A percentile compares a stretch with the other conserved stretches of the same genome.
Conservation (phyloP, 2,888 invertebrate species). For the Dione vanillae region DNA sequence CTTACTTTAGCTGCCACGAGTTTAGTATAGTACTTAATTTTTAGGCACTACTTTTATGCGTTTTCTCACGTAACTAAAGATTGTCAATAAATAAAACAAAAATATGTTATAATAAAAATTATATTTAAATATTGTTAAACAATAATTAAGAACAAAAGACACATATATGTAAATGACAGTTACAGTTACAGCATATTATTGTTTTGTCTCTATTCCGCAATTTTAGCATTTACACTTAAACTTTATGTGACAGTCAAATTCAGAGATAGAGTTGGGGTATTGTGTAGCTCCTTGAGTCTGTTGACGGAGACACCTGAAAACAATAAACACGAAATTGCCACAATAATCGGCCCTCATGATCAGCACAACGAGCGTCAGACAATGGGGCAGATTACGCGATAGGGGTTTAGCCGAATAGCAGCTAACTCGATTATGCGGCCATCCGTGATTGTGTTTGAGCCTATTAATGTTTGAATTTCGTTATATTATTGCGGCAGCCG, state of each 20-base stretch:
- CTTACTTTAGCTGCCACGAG: slow-evolving; percentile 63
- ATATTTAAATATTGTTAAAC: neutral
- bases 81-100: neutral
- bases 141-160: neutral
- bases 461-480: slow-evolving; percentile 84
- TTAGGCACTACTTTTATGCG: slow-evolving; percentile 43
- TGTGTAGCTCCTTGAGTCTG: slow-evolving; percentile 64
- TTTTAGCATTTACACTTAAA: slow-evolving; percentile 13
- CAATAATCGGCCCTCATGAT: slow-evolving; percentile 82
- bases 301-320: slow-evolving; percentile 78
- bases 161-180: too few relatives aligned
- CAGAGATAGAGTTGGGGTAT: slow-evolving; percentile 60
- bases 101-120: neutral
- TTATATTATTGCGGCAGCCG: slow-evolving; percentile 79
- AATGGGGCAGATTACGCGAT: slow-evolving; percentile 81
- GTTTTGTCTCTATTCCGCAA: neutral
- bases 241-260: slow-evolving; percentile 60
- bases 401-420: slow-evolving; percentile 82
- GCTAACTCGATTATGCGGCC: slow-evolving; percentile 83
- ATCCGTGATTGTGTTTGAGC: slow-evolving; percentile 83
- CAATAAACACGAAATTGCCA: slow-evolving; percentile 81
- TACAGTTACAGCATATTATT: too few relatives aligned
- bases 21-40: slow-evolving; percentile 63
- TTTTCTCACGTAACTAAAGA: neutral
- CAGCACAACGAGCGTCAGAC: slow-evolving; percentile 75